These are phyloP conservation scores for Mantis religiosa DNA, from an alignment of 2,888 invertebrate species.

Conservation along the genomic window DNA sequence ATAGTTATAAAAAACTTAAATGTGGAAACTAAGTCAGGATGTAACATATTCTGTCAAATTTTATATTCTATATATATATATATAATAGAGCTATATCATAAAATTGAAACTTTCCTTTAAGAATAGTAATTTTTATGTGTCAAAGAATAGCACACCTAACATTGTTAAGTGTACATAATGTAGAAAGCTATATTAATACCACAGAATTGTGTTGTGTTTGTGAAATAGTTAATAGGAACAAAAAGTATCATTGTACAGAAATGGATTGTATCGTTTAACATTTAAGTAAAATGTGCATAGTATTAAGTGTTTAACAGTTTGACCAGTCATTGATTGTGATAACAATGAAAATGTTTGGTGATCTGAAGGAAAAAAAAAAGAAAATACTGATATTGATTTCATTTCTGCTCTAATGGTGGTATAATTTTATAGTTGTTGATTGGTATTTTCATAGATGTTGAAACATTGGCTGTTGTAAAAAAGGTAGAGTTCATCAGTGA, in stretches of 20 bases:
- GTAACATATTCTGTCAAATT: slow-evolving; percentile 26
- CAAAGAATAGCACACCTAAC: not conserved
- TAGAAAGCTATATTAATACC: not conserved
- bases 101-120: not conserved
- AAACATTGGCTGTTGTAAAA: not conserved
- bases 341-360: not conserved
- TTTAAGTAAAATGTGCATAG: not conserved
- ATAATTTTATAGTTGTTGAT: not conserved
- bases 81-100: slow-evolving; percentile 6
- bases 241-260: not conserved
- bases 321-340: not conserved
- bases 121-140: not conserved
- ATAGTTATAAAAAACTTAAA: slow-evolving; percentile 24
- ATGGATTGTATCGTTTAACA: not conserved
- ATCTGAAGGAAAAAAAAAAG: not conserved
- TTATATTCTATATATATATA: slow-evolving; percentile 25
- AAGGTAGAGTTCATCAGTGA: not conserved
- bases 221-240: not conserved
- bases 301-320: not conserved
- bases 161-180: not conserved
- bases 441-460: not conserved
- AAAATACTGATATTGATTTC: not conserved
- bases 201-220: not conserved
- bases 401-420: not conserved
- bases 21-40: slow-evolving; percentile 30